Evolutionary conservation across 2,113 vertebrate species (phyloP).

Genomic region (Notarius quadriscutis): DNA sequence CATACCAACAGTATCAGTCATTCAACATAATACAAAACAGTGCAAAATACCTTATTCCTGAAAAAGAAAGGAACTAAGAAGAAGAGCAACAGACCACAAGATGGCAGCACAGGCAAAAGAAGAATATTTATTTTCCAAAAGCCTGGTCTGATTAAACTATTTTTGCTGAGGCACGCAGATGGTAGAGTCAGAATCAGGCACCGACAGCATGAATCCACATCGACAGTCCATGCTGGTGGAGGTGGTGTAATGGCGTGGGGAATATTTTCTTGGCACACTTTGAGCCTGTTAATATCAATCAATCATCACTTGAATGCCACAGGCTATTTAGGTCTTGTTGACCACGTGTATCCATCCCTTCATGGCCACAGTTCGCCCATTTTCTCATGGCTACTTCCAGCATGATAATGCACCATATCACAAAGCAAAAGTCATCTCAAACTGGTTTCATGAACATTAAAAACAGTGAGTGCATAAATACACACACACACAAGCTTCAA

Average conservation of each 20-base stretch:
- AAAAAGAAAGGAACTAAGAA: background rate
- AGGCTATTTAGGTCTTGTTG: background rate
- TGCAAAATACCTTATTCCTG: background rate
- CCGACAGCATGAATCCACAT: background rate
- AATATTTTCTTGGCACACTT: too few relatives aligned
- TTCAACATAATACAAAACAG: background rate
- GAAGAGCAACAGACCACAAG: conserved; percentile 28
- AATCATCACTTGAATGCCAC: too few relatives aligned
- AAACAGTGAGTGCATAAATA: too few relatives aligned
- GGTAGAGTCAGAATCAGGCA: background rate
- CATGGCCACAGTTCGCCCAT: background rate
- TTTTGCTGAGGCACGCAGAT: too few relatives aligned
- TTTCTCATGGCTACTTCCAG: background rate
- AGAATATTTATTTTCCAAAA: background rate
- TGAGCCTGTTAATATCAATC: too few relatives aligned
- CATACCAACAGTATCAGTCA: background rate
- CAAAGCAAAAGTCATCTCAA: background rate
- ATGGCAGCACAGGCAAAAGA: conserved; percentile 15
- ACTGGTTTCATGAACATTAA: too few relatives aligned
- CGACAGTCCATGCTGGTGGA: background rate
- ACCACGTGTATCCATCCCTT: background rate
- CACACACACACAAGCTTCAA: background rate
- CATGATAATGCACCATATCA: background rate
- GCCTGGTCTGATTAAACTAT: too few relatives aligned
- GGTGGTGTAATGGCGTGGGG: too few relatives aligned